Conservation (phyloP, 2,797 vertebrate species). For the Phrynocephalus guinanensis region DNA sequence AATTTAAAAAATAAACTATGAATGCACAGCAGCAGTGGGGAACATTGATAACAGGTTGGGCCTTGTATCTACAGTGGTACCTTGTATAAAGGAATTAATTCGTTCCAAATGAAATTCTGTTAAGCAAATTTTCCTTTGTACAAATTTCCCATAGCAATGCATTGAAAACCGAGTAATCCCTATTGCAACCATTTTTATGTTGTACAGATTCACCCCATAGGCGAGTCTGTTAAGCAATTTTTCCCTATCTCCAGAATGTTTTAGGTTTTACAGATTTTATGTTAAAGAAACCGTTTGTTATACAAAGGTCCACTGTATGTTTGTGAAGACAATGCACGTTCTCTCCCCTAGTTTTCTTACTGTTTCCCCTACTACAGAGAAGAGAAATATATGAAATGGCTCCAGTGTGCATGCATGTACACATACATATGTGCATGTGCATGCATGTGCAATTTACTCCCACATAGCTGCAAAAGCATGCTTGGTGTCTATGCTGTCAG, state of each 20-base stretch:
- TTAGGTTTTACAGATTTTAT: too few relatives aligned
- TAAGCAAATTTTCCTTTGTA: too few relatives aligned
- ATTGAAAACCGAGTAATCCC: too few relatives aligned
- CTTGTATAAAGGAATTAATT: too few relatives aligned
- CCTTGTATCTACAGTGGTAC: constrained; percentile 15
- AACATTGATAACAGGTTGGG: constrained; percentile 37
- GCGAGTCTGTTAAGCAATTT: too few relatives aligned
- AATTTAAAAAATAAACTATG: constrained; percentile 33
- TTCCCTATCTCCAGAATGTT: too few relatives aligned
- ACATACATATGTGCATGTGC: background rate
- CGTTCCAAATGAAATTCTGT: too few relatives aligned
- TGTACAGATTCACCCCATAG: too few relatives aligned
- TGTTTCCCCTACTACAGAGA: constrained; percentile 45
- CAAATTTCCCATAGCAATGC: too few relatives aligned
- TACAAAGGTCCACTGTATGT: too few relatives aligned
- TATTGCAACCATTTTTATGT: too few relatives aligned
- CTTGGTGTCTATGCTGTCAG: background rate
- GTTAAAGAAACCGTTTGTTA: too few relatives aligned
- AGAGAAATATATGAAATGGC: constrained; percentile 40
- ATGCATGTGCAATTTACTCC: background rate
- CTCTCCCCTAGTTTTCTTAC: background rate
- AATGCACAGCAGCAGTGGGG: constrained; percentile 35
- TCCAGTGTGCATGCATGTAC: background rate
- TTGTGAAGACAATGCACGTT: background rate
- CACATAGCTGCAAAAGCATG: background rate